Conservation (phyloP, 2,113 vertebrate genomes). For the Malaclemys terrapin region DNA sequence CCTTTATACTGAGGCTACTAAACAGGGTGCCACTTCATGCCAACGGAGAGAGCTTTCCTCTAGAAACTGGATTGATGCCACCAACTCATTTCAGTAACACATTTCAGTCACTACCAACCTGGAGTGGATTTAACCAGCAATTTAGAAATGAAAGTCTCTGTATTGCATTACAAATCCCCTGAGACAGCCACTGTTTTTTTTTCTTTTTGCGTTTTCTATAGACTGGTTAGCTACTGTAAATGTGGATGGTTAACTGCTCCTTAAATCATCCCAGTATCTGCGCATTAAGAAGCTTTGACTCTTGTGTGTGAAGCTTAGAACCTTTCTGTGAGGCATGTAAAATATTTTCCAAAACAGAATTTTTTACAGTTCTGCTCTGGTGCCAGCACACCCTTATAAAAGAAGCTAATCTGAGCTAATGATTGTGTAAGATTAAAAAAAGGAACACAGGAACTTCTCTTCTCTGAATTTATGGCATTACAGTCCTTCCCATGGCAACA, state of each 20-base stretch:
- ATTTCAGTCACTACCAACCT: neutral
- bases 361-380: constrained; percentile 8
- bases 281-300: neutral
- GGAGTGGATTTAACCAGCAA: neutral
- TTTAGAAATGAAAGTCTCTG: neutral
- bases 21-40: fast-evolving
- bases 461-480: constrained; percentile 54
- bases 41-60: neutral
- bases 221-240: neutral
- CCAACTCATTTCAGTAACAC: neutral
- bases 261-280: neutral
- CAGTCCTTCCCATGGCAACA: constrained; percentile 70
- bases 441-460: constrained; percentile 10
- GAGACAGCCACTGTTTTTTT: neutral
- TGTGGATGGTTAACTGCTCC: neutral
- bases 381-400: constrained; percentile 36
- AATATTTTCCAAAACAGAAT: constrained; percentile 55
- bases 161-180: constrained; percentile 7
- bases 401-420: constrained; percentile 55
- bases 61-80: neutral
- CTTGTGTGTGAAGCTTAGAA: neutral
- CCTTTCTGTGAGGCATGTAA: constrained; percentile 4
- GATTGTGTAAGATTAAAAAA: constrained; percentile 51
- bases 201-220: neutral
- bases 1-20: neutral